These are phyloP conservation scores for Furcula furcula DNA, from an alignment of 2,888 invertebrate species.

Conservation along the genomic window DNA sequence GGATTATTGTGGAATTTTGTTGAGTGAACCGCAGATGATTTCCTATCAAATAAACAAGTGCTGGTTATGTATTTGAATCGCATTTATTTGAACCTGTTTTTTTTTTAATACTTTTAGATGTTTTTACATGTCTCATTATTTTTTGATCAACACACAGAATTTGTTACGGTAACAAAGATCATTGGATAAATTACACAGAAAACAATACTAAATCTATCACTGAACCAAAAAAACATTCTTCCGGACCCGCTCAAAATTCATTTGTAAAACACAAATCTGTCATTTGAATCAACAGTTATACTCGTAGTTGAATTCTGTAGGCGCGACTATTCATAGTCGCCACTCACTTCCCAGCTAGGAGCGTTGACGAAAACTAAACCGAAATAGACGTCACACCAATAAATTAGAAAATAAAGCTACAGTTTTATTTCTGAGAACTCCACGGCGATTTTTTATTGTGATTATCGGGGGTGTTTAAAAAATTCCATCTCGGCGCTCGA, in stretches of 20 bases:
- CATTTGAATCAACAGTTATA: slow-evolving; percentile 57
- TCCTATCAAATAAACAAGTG: slow-evolving; percentile 23
- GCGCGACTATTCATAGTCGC: slow-evolving; percentile 63
- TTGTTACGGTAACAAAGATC: slow-evolving; percentile 14
- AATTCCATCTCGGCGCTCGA: slow-evolving; percentile 33
- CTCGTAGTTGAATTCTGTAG: slow-evolving; percentile 44
- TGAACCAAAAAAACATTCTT: slow-evolving; percentile 47
- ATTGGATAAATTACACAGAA: slow-evolving; percentile 30
- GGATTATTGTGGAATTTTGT: slow-evolving; percentile 32
- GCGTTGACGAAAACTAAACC: slow-evolving; percentile 63
- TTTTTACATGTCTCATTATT: neutral
- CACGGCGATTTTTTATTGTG: slow-evolving; percentile 58
- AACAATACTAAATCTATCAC: slow-evolving; percentile 47
- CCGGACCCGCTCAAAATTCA: slow-evolving; percentile 51
- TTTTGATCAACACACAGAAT: neutral
- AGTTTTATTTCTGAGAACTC: slow-evolving; percentile 53
- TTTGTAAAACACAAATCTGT: slow-evolving; percentile 76
- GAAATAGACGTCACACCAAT: slow-evolving; percentile 69
- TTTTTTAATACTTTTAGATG: neutral
- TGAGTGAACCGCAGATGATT: slow-evolving; percentile 27
- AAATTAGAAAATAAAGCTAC: slow-evolving; percentile 68
- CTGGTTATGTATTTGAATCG: slow-evolving; percentile 13
- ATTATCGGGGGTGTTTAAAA: slow-evolving; percentile 59
- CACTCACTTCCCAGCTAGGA: slow-evolving; percentile 39
- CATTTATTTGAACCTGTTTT: neutral